phyloP scores from a whole-genome alignment of 2,888 invertebrate species.

The Hydrotaea diabolus region DNA sequence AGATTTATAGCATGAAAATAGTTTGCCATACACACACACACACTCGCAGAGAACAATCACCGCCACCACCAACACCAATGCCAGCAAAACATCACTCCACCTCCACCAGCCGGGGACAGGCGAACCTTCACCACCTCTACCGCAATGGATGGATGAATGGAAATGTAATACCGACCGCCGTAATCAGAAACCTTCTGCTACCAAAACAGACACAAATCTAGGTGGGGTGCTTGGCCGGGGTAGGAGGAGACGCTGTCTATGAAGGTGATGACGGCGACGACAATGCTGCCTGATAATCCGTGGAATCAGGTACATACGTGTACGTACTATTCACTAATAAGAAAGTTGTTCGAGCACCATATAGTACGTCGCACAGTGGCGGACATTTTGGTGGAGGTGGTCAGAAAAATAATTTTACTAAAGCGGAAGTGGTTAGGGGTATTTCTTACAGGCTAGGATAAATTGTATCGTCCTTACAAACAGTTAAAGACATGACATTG shows the following conservation, averaged over 20 bases:
- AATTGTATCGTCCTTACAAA: too few relatives aligned
- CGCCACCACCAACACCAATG: constrained; percentile 7
- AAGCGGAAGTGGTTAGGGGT: too few relatives aligned
- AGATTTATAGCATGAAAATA: constrained; percentile 62
- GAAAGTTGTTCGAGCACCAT: constrained; percentile 38
- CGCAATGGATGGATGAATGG: constrained; percentile 13
- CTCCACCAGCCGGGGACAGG: neutral
- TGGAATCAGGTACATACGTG: constrained; percentile 12
- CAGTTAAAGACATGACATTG: too few relatives aligned
- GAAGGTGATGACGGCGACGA: constrained; percentile 10
- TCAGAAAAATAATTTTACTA: too few relatives aligned
- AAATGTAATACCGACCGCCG: constrained; percentile 19
- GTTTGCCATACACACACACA: constrained; percentile 53
- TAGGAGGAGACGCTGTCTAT: neutral
- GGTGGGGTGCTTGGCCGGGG: neutral
- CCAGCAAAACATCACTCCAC: neutral
- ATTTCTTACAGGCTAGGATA: too few relatives aligned
- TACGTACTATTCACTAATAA: constrained; percentile 34
- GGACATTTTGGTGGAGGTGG: neutral
- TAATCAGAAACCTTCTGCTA: constrained; percentile 54
- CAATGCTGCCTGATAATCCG: constrained; percentile 44
- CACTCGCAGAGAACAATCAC: constrained; percentile 24
- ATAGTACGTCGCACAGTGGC: neutral
- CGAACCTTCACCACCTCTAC: neutral
- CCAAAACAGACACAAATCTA: constrained; percentile 27